These are phyloP conservation scores for Sebastes oblongus DNA, from an alignment of 2,797 vertebrate species.

Conservation along the genomic window DNA sequence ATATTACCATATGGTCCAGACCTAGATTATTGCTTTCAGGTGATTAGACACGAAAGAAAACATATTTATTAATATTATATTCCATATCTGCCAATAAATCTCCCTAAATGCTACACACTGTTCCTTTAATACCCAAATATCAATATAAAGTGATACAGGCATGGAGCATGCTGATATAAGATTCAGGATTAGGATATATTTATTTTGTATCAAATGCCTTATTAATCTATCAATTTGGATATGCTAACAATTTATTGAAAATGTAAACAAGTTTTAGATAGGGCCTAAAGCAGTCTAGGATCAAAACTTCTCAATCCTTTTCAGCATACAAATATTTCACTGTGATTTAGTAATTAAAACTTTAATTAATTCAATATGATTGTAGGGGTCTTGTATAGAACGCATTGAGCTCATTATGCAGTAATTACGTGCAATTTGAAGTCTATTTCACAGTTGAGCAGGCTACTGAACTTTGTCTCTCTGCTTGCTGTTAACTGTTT, in stretches of 20 bases:
- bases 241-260: background rate
- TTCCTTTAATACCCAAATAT: background rate
- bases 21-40: too few species aligned
- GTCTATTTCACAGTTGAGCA: conserved; percentile 83
- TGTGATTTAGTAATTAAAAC: conserved; percentile 75
- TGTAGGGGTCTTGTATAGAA: conserved; percentile 64
- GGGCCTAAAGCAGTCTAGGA: background rate
- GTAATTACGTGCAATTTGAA: conserved; percentile 78
- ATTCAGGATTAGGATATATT: background rate
- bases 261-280: background rate
- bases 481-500: conserved; percentile 53
- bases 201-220: background rate
- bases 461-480: conserved; percentile 64
- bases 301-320: conserved; percentile 50
- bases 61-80: too few species aligned
- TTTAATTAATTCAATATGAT: conserved; percentile 76
- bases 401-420: conserved; percentile 72
- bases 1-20: too few species aligned
- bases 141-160: background rate
- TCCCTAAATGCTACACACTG: too few species aligned
- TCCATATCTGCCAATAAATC: too few species aligned
- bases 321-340: conserved; percentile 55
- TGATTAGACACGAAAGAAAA: too few species aligned
- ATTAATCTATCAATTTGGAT: background rate
- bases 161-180: background rate